These are phyloP conservation scores for Lathronympha strigana DNA, from an alignment of 2,888 invertebrate species.

Conservation along the genomic window DNA sequence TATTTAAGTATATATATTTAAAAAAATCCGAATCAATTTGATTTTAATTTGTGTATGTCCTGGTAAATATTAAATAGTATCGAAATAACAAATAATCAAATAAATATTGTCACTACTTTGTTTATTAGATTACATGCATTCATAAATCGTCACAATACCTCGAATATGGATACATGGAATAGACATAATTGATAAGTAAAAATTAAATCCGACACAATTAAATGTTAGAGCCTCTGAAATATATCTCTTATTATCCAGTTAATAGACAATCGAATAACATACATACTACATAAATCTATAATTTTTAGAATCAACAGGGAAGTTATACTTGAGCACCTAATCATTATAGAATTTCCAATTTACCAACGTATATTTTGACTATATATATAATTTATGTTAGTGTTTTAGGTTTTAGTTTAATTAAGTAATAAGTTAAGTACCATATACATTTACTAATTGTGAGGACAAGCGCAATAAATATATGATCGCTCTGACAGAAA, in stretches of 20 bases:
- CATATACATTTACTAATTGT: not conserved
- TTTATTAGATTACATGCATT: not conserved
- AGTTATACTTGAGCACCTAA: slow-evolving; percentile 38
- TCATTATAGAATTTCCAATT: slow-evolving; percentile 26
- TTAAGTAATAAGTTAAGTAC: slow-evolving; percentile 4
- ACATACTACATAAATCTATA: slow-evolving; percentile 14
- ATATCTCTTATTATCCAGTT: not conserved
- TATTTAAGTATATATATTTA: not conserved
- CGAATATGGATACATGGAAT: not conserved
- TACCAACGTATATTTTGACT: slow-evolving; percentile 23
- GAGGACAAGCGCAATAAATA: not conserved
- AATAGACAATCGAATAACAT: too few species aligned
- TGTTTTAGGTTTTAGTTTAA: slow-evolving; percentile 3
- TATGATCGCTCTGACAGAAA: not conserved
- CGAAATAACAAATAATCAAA: not conserved
- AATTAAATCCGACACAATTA: too few species aligned
- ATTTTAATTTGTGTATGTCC: not conserved
- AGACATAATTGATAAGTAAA: not conserved
- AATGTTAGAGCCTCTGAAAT: not conserved
- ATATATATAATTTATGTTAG: slow-evolving; percentile 22
- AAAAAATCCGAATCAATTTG: not conserved
- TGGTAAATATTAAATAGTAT: not conserved
- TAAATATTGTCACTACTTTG: slow-evolving; percentile 4
- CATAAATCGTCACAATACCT: not conserved
- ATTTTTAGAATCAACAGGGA: slow-evolving; percentile 27